Conservation (phyloP, 2,113 vertebrate species). For the Rhea pennata region DNA sequence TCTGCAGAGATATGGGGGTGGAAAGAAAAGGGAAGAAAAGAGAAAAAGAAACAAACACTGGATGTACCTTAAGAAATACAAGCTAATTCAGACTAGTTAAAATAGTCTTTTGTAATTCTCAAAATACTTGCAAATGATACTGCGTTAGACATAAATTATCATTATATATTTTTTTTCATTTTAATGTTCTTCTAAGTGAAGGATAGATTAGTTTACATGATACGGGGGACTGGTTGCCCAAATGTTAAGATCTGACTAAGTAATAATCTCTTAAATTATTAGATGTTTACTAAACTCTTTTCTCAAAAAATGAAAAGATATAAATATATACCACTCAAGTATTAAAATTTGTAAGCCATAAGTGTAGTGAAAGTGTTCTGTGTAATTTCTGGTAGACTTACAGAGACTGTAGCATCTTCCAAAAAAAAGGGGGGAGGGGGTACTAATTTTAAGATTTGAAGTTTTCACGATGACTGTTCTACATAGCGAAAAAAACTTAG, state of each 20-base stretch:
- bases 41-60: too few species aligned
- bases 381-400: not conserved
- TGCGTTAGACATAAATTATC: not conserved
- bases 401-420: not conserved
- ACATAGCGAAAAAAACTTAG: not conserved
- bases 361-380: not conserved
- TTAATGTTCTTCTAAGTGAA: not conserved
- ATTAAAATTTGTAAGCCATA: not conserved
- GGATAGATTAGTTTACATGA: not conserved
- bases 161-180: not conserved
- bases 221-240: not conserved
- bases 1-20: not conserved
- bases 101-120: not conserved
- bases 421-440: not conserved
- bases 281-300: not conserved
- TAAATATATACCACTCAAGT: not conserved
- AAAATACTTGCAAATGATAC: not conserved
- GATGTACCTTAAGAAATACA: not conserved
- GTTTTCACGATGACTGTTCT: not conserved
- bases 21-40: not conserved
- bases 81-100: not conserved
- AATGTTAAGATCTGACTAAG: not conserved
- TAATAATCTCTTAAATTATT: not conserved
- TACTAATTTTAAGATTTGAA: not conserved
- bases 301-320: fast-evolving